Conservation (phyloP, 2,113 vertebrate genomes). For the Hemichromis elongatus region DNA sequence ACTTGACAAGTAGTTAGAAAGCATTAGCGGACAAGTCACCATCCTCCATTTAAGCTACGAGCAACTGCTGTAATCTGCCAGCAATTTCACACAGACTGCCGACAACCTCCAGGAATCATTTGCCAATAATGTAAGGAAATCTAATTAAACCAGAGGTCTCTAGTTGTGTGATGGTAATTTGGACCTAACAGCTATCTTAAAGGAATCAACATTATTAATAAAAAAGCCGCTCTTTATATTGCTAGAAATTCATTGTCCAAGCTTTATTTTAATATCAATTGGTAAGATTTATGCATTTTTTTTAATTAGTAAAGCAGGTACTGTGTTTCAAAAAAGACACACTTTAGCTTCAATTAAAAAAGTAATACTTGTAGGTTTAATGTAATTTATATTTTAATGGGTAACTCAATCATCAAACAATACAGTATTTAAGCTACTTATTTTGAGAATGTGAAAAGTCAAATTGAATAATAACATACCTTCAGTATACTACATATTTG, state of each 20-base stretch:
- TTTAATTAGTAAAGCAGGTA: neutral
- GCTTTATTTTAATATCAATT: neutral
- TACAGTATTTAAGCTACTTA: neutral
- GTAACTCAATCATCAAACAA: neutral
- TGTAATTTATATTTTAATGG: neutral
- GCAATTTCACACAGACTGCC: neutral
- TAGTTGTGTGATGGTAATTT: neutral
- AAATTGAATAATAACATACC: neutral
- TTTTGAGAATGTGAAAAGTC: neutral
- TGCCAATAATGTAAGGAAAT: neutral
- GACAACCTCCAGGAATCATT: neutral
- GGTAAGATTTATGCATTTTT: neutral
- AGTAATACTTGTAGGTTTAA: neutral
- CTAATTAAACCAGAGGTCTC: neutral
- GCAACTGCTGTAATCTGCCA: neutral
- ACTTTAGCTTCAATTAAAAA: neutral
- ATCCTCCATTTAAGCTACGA: neutral
- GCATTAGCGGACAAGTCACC: neutral
- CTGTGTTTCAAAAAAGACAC: accelerated
- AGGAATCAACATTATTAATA: neutral
- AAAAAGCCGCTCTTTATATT: neutral
- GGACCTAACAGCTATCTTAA: neutral
- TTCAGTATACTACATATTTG: neutral
- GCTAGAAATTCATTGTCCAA: neutral
- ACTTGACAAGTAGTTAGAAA: too few relatives aligned